Conservation (phyloP, 2,888 invertebrate species). For the Eremobia ochroleuca region DNA sequence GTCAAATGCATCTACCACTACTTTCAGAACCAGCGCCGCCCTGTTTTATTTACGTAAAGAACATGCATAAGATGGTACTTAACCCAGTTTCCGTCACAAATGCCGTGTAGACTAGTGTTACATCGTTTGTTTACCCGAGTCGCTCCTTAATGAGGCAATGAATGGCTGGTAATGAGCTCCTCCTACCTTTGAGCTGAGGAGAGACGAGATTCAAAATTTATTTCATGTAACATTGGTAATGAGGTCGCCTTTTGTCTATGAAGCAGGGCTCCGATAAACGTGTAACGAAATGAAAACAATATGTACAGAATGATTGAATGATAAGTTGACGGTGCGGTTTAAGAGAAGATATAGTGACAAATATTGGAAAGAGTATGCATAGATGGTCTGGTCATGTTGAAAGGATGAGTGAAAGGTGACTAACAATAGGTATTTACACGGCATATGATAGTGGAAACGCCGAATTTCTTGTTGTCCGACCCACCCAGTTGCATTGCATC, state of each 20-base stretch:
- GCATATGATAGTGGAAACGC: too few species aligned
- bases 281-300: neutral
- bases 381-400: too few species aligned
- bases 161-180: slow-evolving; percentile 26
- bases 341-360: neutral
- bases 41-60: slow-evolving; percentile 22
- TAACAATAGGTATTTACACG: too few species aligned
- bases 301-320: neutral
- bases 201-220: neutral
- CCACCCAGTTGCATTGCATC: too few species aligned
- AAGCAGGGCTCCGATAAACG: neutral
- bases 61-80: slow-evolving; percentile 24
- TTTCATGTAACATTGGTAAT: neutral
- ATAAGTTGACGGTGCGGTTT: neutral
- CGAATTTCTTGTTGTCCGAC: too few species aligned
- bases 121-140: slow-evolving; percentile 23
- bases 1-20: neutral
- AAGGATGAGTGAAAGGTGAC: too few species aligned
- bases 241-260: neutral
- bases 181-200: neutral
- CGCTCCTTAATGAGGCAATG: slow-evolving; percentile 45
- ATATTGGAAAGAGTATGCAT: neutral
- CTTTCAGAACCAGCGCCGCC: neutral
- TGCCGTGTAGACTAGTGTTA: neutral
- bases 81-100: slow-evolving; percentile 44